Conservation (phyloP, 1,140 invertebrate genomes). For the Cydia pomonella region DNA sequence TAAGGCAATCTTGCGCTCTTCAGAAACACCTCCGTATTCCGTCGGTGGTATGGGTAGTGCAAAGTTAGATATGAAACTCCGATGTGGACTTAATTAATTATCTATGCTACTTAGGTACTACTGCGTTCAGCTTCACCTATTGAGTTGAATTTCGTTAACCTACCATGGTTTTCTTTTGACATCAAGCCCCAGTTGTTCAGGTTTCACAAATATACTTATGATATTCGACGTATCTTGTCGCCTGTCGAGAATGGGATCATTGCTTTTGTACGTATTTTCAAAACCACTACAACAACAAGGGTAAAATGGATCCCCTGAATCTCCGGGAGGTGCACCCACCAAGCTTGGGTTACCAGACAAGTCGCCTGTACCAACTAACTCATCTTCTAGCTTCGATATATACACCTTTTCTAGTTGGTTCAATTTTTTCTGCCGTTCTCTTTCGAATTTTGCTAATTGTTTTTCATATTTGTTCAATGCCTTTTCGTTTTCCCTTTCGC, state of each 20-base stretch:
- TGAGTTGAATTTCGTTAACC: not conserved
- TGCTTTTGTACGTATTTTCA: not conserved
- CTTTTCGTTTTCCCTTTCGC: not conserved
- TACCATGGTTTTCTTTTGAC: not conserved
- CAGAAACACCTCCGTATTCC: too few species aligned
- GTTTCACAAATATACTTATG: slow-evolving; percentile 2
- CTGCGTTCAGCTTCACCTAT: too few species aligned
- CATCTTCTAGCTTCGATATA: not conserved
- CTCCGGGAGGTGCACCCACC: not conserved
- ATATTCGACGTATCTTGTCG: not conserved
- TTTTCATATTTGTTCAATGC: not conserved
- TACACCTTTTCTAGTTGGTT: not conserved
- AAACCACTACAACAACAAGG: not conserved
- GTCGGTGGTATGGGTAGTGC: too few species aligned
- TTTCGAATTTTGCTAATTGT: slow-evolving; percentile 7
- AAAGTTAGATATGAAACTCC: too few species aligned
- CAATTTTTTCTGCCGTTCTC: not conserved
- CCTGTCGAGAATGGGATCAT: not conserved
- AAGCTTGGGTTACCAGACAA: not conserved
- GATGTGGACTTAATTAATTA: too few species aligned
- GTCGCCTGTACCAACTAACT: slow-evolving; percentile 2
- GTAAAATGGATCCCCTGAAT: not conserved
- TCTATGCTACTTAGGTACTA: too few species aligned
- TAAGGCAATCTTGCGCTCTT: too few species aligned
- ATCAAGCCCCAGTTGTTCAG: slow-evolving; percentile 8